Evolutionary conservation across 2,888 invertebrate genomes (phyloP).

Genomic region (Scaptomyza polygonia): DNA sequence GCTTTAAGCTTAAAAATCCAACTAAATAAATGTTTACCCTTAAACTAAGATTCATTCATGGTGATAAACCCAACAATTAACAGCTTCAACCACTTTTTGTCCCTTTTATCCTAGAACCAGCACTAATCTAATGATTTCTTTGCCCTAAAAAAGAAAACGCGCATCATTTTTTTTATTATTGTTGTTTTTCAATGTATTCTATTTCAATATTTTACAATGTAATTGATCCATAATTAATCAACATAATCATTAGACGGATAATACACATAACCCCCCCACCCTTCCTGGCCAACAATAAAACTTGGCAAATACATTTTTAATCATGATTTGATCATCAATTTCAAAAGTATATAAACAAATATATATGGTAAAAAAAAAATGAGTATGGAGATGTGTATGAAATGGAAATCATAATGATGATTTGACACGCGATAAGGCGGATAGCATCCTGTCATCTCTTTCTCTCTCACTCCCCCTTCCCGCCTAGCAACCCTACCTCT

Average conservation of each 20-base stretch:
- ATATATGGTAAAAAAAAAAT: too few species aligned
- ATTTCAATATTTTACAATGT: constrained; percentile 59
- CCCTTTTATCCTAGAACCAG: constrained; percentile 10
- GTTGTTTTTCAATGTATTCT: not conserved
- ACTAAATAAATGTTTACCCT: not conserved
- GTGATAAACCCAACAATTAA: not conserved
- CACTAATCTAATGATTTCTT: constrained; percentile 38
- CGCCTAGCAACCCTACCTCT: constrained; percentile 39
- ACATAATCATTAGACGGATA: constrained; percentile 66
- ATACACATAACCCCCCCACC: not conserved
- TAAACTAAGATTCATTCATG: too few species aligned
- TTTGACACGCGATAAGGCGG: constrained; percentile 80
- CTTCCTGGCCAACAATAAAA: not conserved
- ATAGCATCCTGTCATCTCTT: constrained; percentile 43
- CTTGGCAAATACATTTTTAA: constrained; percentile 71
- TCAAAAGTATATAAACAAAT: constrained; percentile 42
- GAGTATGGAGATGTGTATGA: not conserved
- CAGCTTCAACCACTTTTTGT: too few species aligned
- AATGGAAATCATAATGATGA: constrained; percentile 78
- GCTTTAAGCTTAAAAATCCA: too few species aligned
- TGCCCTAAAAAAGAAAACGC: constrained; percentile 2
- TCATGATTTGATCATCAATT: constrained; percentile 81
- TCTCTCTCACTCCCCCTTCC: constrained; percentile 9
- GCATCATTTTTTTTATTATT: constrained; percentile 1
- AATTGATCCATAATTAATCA: constrained; percentile 79